A percentile compares a stretch with the other conserved stretches of the same genome.
These are phyloP conservation scores for Drosophila fuyamai DNA, from an alignment of 1,140 invertebrate species.

Conservation along the genomic window DNA sequence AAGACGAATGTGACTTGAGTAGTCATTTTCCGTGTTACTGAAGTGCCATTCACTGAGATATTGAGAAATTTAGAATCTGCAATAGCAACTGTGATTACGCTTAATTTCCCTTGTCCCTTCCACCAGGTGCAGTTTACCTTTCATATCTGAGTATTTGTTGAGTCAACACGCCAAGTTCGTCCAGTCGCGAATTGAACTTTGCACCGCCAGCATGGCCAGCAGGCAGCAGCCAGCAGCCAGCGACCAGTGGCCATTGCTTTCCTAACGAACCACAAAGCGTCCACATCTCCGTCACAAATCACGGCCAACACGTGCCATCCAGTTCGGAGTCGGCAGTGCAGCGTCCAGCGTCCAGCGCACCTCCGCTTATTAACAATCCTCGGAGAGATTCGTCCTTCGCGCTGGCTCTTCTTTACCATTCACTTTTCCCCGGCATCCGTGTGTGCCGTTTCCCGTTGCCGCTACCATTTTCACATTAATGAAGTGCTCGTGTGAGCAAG, in stretches of 20 bases:
- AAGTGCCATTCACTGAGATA: too few species aligned
- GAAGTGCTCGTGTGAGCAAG: constrained; percentile 70
- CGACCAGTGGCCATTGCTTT: constrained; percentile 3
- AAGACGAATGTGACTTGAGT: too few species aligned
- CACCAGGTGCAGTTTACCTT: constrained; percentile 15
- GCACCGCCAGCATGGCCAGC: constrained; percentile 35
- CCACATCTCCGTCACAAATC: constrained; percentile 53
- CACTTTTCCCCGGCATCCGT: constrained; percentile 36
- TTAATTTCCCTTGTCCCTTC: neutral
- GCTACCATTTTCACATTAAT: constrained; percentile 65
- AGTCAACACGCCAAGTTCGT: constrained; percentile 59
- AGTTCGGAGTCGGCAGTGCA: constrained; percentile 13
- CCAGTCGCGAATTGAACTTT: constrained; percentile 69
- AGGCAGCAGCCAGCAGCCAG: too few species aligned
- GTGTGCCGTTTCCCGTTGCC: constrained; percentile 55
- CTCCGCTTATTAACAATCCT: constrained; percentile 77
- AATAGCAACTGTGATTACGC: neutral
- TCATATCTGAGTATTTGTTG: constrained; percentile 43
- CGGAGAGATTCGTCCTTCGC: constrained; percentile 41
- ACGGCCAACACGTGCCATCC: constrained; percentile 61
- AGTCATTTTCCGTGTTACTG: too few species aligned
- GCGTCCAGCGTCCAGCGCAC: constrained; percentile 40
- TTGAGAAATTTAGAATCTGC: too few species aligned
- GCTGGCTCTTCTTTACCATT: constrained; percentile 39
- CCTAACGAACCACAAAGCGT: constrained; percentile 73